Evolutionary conservation across 2,113 vertebrate species (phyloP), one percentile per base, ranked within the genome.

Genomic region (Scophthalmus maximus): DNA sequence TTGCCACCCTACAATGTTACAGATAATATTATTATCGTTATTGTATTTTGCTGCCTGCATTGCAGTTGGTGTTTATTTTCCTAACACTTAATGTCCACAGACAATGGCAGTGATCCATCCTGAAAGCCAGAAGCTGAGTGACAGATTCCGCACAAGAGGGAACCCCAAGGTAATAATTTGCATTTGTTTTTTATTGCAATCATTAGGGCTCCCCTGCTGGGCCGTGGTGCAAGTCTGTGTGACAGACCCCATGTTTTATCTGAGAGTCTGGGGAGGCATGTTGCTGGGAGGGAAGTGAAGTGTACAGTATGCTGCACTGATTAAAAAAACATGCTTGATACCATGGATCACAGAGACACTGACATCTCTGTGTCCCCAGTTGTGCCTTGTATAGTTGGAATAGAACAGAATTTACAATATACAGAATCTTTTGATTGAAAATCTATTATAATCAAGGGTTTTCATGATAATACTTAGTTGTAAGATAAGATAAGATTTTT

Each of bases 141-240:
- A 89, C 91, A 90, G 86, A 89, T 85, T 88, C 87, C 67, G 85
- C 86, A 82, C 80, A 60, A 84, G 88, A 84, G 89, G 91, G 85
- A 91, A 91, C 85, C 91, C 91, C 91, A 78, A 90, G 91, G 91
- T 91, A 88, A 91, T 92, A 85, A 91, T 92, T 92, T 91, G 90
- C 90, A 92, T 92, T 92, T 89, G 86, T 91, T 92, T 91, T 91
- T 92, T 91, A 92, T 92, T 89, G 90, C 88, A 57, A 84, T 91
- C 90, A 92, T 92, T 92, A 92, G 86, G 86, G 69, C 88, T 85
- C 86, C 88, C 90, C 89, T 86, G 85, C 75, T 34, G 87, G 52
- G 81, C 80, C 84, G 75, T 74, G 46, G 81, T 80, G 68, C 88
- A 76, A 78, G 84, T 57, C 87, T 64, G 76, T 78, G 82, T 91